Conservation (phyloP, 2,888 invertebrate species). For the Drosophila mimetica region DNA sequence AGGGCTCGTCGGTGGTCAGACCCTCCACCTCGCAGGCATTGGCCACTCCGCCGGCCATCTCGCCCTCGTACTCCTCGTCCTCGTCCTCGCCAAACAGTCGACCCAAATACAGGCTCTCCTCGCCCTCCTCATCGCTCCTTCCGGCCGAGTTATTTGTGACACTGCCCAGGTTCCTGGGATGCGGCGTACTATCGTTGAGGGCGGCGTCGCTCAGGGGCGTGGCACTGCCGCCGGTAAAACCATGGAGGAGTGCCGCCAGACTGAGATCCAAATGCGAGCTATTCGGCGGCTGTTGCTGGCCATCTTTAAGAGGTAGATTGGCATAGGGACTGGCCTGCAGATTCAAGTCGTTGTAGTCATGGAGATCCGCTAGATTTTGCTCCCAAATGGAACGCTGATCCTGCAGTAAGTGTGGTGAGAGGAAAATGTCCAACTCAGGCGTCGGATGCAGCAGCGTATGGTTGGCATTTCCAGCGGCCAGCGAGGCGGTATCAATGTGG, state of each 20-base stretch:
- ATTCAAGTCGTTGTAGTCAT: constrained; percentile 85
- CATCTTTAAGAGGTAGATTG: constrained; percentile 83
- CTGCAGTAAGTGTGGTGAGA: constrained; percentile 82
- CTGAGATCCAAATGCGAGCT: constrained; percentile 70
- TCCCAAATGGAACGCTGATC: constrained; percentile 85
- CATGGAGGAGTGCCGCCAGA: constrained; percentile 72
- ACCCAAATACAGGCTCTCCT: constrained; percentile 54
- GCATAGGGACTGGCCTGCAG: constrained; percentile 72
- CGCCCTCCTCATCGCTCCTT: constrained; percentile 61
- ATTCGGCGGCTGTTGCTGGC: constrained; percentile 82
- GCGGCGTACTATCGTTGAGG: constrained; percentile 78
- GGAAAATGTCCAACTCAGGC: constrained; percentile 77
- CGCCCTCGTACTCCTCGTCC: constrained; percentile 19
- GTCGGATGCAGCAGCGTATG: constrained; percentile 24
- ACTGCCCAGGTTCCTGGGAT: constrained; percentile 68
- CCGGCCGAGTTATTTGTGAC: constrained; percentile 44
- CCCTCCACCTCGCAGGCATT: constrained; percentile 69
- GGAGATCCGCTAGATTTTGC: constrained; percentile 87
- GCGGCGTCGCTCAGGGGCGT: constrained; percentile 46
- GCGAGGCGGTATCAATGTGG: constrained; percentile 58
- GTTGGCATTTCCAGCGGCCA: constrained; percentile 41
- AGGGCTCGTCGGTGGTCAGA: constrained; percentile 57
- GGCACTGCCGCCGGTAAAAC: constrained; percentile 52
- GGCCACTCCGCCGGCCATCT: constrained; percentile 30
- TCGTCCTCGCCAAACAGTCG: constrained; percentile 53